A percentile compares a stretch with the other conserved stretches of the same genome.
phyloP scores from a whole-genome alignment of 2,888 invertebrate genomes.

The Aphrophora alni region DNA sequence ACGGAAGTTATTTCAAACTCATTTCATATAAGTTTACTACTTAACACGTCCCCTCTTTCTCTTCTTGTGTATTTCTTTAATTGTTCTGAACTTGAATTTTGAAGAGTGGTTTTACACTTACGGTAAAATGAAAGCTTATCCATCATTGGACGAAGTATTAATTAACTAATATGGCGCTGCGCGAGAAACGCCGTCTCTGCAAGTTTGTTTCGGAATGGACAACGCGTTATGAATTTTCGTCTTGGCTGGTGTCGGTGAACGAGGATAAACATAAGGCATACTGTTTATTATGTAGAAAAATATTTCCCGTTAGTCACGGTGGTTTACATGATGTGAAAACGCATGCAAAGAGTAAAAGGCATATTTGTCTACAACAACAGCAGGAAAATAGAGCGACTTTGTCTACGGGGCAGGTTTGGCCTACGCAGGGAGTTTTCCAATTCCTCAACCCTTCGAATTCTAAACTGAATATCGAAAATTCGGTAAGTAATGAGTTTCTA shows the following conservation, averaged over 20 bases:
- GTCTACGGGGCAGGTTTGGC: conserved; percentile 38
- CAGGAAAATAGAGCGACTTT: conserved; percentile 45
- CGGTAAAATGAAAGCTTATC: conserved; percentile 37
- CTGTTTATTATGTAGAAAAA: conserved; percentile 54
- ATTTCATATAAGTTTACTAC: not conserved
- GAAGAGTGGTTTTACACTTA: not conserved
- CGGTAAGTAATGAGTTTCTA: conserved; percentile 21
- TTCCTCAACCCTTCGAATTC: conserved; percentile 37
- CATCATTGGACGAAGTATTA: conserved; percentile 41
- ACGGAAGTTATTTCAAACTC: not conserved
- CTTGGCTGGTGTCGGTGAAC: conserved; percentile 54
- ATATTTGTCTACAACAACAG: conserved; percentile 53
- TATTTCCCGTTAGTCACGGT: conserved; percentile 55
- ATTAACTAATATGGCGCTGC: conserved; percentile 44
- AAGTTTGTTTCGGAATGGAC: conserved; percentile 54
- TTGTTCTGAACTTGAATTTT: conserved; percentile 4
- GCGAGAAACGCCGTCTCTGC: conserved; percentile 53
- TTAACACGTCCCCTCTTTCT: not conserved
- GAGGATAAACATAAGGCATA: conserved; percentile 54
- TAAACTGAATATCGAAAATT: conserved; percentile 26
- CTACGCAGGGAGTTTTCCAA: conserved; percentile 41
- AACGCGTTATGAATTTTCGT: conserved; percentile 52
- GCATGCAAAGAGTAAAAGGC: conserved; percentile 56
- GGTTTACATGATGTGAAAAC: conserved; percentile 55
- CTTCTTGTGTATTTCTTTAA: not conserved